Base-by-base conservation (phyloP, 2,888 invertebrate genomes). In the Trichogramma evanescens region DNA sequence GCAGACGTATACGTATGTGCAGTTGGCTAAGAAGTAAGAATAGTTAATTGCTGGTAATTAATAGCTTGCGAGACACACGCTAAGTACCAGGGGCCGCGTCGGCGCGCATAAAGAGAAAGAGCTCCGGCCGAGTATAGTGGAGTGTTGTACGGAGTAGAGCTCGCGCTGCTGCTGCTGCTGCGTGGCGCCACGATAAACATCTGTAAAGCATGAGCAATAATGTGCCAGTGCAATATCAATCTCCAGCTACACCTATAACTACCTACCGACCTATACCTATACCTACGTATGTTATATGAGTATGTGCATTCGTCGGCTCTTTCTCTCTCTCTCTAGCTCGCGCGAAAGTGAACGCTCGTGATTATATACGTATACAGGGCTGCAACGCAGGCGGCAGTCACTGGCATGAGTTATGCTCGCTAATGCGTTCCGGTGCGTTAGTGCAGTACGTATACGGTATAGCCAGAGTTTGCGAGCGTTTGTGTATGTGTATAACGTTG, bases 1-100 rank as follows among this genome's bases (percentile, higher is more conserved):
- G 67, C 61, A 3, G 45, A 8, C 52, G 46, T 10, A 40, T 13
- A 43, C 39, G 56, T 26, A 26, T 26, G 26, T 26, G 26, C 26
- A 26, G 26, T 26, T 49, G 48, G 39, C 56, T 59, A 45, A 56
- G 56, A 53, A 63, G 66, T 68, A 72, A 72, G 70, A 71, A 72
- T 69, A 66, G 68, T 68, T 72, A 73, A 74, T 74, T 74, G 73
- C 72, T 74, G 72, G 69, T 72, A 72, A 74, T 74, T 74, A 74
- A 74, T 74, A 73, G 72, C 73, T 74, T 72, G 26, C 26, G 26
- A 26, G 26, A 26, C 26, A 74, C 73, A 71, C 67, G 71, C 62
- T 66, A 69, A 69, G 71, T 67, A 26, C 26, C 26, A 2, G 3
- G 26, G 26, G 68, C 66, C 64, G 66, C 69, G 69, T 68, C 66